phyloP scores from a whole-genome alignment of 2,888 invertebrate species.

The Daptonema setosum region DNA sequence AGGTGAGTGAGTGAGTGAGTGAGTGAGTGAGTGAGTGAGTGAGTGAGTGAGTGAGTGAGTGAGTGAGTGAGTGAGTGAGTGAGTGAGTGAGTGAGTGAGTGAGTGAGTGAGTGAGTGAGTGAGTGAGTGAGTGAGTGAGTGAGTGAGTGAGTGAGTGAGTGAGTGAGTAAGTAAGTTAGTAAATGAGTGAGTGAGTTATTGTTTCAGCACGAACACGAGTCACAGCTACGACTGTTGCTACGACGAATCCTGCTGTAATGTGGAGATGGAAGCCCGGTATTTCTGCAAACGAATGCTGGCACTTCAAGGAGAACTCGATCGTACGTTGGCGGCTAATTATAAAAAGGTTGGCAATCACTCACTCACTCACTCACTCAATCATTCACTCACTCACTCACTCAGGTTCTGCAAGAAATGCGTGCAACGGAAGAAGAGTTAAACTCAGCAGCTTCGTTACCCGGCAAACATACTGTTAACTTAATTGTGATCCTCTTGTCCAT shows the following conservation, averaged over 20 bases:
- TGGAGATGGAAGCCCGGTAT: neutral
- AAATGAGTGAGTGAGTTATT: neutral
- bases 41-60: neutral
- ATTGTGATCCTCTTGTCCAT: too few species aligned
- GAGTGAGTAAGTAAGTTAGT: neutral
- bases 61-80: neutral
- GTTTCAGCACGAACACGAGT: too few species aligned
- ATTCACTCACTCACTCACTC: too few species aligned
- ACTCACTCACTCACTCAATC: too few species aligned
- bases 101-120: neutral
- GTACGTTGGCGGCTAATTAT: too few species aligned
- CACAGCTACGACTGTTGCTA: neutral
- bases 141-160: neutral
- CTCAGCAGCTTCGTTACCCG: too few species aligned
- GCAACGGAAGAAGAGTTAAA: too few species aligned
- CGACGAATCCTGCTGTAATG: neutral
- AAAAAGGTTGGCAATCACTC: too few species aligned
- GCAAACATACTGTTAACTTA: too few species aligned
- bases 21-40: neutral
- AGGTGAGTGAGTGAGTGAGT: neutral
- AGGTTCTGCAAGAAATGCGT: too few species aligned
- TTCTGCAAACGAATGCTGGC: neutral
- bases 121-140: neutral
- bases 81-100: neutral
- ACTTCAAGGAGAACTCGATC: too few species aligned